Conservation (phyloP, 2,888 invertebrate species). For the Melanargia galathea region DNA sequence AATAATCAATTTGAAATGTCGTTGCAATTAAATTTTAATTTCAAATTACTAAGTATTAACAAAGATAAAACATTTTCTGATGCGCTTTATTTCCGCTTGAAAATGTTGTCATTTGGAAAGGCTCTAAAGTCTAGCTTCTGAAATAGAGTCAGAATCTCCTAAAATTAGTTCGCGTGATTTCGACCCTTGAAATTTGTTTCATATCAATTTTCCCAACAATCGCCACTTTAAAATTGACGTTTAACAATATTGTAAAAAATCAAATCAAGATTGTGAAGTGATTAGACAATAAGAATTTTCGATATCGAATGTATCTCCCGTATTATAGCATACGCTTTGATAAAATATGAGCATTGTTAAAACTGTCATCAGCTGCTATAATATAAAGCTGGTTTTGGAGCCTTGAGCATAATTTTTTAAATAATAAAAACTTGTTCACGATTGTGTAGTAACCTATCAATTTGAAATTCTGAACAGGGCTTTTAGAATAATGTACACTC, state of each 20-base stretch:
- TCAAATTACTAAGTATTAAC: background rate
- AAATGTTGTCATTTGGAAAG: no score
- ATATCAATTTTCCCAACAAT: background rate
- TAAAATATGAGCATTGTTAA: background rate
- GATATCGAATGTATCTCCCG: constrained; percentile 18
- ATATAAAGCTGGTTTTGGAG: background rate
- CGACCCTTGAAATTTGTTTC: no score
- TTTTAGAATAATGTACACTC: no score
- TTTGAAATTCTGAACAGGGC: background rate
- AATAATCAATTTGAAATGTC: background rate
- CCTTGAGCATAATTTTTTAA: background rate
- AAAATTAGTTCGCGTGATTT: no score
- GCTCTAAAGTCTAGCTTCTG: no score
- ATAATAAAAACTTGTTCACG: background rate
- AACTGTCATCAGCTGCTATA: background rate
- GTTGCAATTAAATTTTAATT: constrained; percentile 6
- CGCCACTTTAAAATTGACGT: background rate
- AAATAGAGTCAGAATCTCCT: no score
- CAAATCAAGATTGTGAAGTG: constrained; percentile 47
- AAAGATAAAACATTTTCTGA: no score
- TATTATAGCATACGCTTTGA: constrained; percentile 11
- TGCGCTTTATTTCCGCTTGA: no score
- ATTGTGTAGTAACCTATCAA: no score
- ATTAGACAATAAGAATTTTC: constrained; percentile 62
- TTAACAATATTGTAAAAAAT: background rate